These are phyloP conservation scores for Brachyptera putata DNA, from an alignment of 2,888 invertebrate species.

Conservation along the genomic window DNA sequence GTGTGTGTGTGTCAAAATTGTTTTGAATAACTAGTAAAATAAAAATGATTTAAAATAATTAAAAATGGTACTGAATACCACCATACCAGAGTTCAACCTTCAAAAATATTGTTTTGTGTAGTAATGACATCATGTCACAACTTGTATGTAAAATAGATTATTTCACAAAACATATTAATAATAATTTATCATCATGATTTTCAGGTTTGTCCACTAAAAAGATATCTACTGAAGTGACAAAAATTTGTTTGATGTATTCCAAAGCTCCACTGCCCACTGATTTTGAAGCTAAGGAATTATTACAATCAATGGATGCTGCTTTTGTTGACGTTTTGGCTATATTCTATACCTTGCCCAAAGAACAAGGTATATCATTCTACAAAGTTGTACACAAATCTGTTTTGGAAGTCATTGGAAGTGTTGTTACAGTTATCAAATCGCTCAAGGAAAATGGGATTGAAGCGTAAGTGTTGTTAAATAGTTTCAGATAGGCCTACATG, in stretches of 20 bases:
- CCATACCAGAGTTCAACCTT: too few relatives aligned
- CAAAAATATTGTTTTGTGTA: too few relatives aligned
- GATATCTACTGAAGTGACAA: constrained; percentile 29
- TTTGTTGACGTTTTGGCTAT: constrained; percentile 16
- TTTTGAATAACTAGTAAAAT: too few relatives aligned
- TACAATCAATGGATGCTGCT: constrained; percentile 21
- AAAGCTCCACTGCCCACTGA: constrained; percentile 24
- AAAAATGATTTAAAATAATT: too few relatives aligned
- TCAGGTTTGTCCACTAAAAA: not conserved
- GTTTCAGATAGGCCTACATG: too few relatives aligned
- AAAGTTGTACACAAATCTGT: constrained; percentile 25
- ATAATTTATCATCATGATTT: too few relatives aligned
- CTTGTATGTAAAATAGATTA: too few relatives aligned
- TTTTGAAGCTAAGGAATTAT: constrained; percentile 13
- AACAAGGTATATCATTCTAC: constrained; percentile 23
- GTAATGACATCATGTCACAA: too few relatives aligned
- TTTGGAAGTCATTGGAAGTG: constrained; percentile 7
- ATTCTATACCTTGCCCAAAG: constrained; percentile 28
- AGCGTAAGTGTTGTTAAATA: constrained; percentile 16
- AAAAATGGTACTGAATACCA: too few relatives aligned
- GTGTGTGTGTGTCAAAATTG: too few relatives aligned
- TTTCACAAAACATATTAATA: too few relatives aligned
- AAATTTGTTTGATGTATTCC: constrained; percentile 26
- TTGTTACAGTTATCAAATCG: constrained; percentile 22
- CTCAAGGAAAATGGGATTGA: constrained; percentile 24